These are phyloP conservation scores for Excalfactoria chinensis DNA, from an alignment of 2,113 vertebrate species.

Conservation along the genomic window DNA sequence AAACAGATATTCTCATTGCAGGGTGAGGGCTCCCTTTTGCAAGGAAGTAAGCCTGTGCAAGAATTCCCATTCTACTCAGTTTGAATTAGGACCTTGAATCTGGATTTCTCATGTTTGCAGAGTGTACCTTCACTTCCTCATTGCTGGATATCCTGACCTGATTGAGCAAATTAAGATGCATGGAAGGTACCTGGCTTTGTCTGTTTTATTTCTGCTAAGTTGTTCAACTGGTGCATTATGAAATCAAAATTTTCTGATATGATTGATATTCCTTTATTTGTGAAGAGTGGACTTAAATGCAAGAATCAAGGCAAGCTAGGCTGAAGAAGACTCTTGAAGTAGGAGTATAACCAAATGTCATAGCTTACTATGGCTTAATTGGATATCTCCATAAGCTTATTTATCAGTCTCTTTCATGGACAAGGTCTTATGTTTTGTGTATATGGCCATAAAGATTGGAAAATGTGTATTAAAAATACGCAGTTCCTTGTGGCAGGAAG, in stretches of 20 bases:
- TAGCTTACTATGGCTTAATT: background rate
- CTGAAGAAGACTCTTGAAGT: background rate
- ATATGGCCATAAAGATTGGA: background rate
- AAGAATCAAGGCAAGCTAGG: background rate
- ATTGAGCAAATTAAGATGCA: background rate
- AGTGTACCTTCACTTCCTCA: background rate
- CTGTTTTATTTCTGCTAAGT: background rate
- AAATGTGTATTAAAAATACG: background rate
- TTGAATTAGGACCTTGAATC: background rate
- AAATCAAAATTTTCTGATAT: background rate
- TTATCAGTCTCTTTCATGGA: background rate
- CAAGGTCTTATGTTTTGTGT: background rate
- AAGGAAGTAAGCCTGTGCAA: background rate
- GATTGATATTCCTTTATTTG: background rate
- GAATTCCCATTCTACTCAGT: background rate
- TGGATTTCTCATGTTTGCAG: background rate
- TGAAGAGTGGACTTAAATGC: background rate
- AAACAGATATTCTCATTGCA: background rate
- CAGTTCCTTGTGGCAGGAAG: background rate
- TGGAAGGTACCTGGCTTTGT: background rate
- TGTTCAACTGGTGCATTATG: background rate
- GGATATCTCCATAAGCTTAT: background rate
- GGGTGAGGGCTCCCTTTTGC: background rate
- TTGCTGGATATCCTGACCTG: background rate
- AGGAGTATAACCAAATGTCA: accelerated